Evolutionary conservation across 2,113 vertebrate genomes (phyloP).

Genomic region (Phyllostomus discolor): DNA sequence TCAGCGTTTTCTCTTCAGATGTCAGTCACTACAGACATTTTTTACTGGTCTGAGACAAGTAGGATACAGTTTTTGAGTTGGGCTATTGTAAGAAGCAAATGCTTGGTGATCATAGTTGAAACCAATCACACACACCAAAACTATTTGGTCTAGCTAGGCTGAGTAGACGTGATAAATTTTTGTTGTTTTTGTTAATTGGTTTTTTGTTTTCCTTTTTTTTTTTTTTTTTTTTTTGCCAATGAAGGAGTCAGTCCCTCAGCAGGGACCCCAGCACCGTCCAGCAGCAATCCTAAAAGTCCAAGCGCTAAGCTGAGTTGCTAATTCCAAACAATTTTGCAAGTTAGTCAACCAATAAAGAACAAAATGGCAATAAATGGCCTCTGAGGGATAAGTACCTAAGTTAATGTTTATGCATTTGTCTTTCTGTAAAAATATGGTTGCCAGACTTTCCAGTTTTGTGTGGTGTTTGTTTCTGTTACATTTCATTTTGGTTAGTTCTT

Average conservation of each 20-base stretch:
- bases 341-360: constrained; percentile 82
- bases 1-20: not conserved
- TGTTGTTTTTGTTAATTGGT: not conserved
- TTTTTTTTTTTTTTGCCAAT: constrained; percentile 62
- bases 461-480: not conserved
- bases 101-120: not conserved
- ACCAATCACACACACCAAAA: not conserved
- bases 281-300: constrained; percentile 87
- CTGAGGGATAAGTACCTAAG: not conserved
- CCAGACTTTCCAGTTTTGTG: not conserved
- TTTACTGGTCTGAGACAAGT: not conserved
- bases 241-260: constrained; percentile 86
- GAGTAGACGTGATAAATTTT: not conserved
- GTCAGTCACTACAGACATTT: not conserved
- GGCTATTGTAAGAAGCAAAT: not conserved
- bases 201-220: too few relatives aligned
- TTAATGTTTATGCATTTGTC: not conserved
- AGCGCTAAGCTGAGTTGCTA: constrained; percentile 77
- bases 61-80: not conserved
- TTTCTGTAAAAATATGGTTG: not conserved
- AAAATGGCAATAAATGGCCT: not conserved
- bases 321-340: constrained; percentile 88
- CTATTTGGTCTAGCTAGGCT: not conserved
- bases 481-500: not conserved
- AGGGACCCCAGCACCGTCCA: constrained; percentile 83